Conservation (phyloP, 2,113 vertebrate species). For the Epinephelus lanceolatus region DNA sequence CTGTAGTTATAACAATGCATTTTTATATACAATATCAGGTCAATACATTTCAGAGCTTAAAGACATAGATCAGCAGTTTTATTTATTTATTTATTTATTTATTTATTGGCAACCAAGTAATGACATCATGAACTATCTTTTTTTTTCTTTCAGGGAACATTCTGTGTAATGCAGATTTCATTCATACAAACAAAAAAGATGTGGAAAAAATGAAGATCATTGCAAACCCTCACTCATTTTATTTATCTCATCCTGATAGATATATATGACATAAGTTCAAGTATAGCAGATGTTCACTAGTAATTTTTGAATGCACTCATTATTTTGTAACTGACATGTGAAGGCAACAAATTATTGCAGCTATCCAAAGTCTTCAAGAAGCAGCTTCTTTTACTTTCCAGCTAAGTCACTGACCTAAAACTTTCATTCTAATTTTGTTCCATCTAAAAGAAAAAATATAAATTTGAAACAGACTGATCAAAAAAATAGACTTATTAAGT, state of each 20-base stretch:
- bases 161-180: neutral
- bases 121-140: neutral
- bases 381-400: neutral
- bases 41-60: neutral
- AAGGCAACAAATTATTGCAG: neutral
- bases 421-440: neutral
- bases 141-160: neutral
- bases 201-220: too few relatives aligned
- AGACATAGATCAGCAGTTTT: neutral
- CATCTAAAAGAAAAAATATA: neutral
- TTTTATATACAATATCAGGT: neutral
- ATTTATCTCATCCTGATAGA: too few relatives aligned
- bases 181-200: neutral
- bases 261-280: too few relatives aligned
- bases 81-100: too few relatives aligned
- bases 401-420: neutral
- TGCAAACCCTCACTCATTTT: neutral
- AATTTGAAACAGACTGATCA: too few relatives aligned
- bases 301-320: too few relatives aligned
- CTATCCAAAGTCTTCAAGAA: neutral
- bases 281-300: too few relatives aligned
- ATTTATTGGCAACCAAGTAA: neutral
- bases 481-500: too few relatives aligned
- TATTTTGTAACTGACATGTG: too few relatives aligned
- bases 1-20: neutral